phyloP scores from a whole-genome alignment of 23 tunicate genomes.

The Diplosoma virens region DNA sequence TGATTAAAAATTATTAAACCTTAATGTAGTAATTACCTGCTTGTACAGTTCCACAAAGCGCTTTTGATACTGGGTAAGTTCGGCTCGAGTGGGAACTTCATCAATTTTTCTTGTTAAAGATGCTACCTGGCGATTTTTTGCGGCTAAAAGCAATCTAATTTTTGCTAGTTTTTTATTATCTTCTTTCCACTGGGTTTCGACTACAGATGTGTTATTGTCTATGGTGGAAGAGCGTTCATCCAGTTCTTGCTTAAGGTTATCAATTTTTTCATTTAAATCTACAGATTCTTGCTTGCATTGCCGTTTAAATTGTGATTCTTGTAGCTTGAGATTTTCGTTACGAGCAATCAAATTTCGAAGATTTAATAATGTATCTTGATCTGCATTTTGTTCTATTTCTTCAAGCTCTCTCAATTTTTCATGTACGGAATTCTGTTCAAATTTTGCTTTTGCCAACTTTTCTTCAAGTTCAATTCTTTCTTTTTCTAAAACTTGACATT shows the following conservation, averaged over 20 bases:
- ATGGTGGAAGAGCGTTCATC: slow-evolving; percentile 14
- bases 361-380: slow-evolving; percentile 36
- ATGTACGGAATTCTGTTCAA: slow-evolving; percentile 15
- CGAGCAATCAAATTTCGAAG: slow-evolving; percentile 49
- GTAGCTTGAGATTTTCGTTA: slow-evolving; percentile 74
- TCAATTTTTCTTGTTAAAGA: slow-evolving; percentile 71
- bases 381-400: slow-evolving; percentile 62
- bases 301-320: slow-evolving; percentile 65
- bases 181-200: slow-evolving; percentile 55
- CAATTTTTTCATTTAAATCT: slow-evolving; percentile 50
- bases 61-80: slow-evolving; percentile 79
- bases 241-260: slow-evolving; percentile 29
- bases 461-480: slow-evolving; percentile 20
- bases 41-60: slow-evolving; percentile 85
- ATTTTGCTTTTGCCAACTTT: slow-evolving; percentile 3
- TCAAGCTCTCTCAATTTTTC: slow-evolving; percentile 60
- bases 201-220: slow-evolving; percentile 46
- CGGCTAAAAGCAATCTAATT: slow-evolving; percentile 61
- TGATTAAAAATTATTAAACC: too few species aligned
- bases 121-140: slow-evolving; percentile 70
- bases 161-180: slow-evolving; percentile 68
- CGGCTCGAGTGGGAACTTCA: slow-evolving; percentile 97
- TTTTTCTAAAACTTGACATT: not conserved
- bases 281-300: slow-evolving; percentile 73
- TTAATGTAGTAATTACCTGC: slow-evolving; percentile 72